Percentiles rank a stretch among this genome's conserved stretches.
Conservation (phyloP, 2,113 vertebrate genomes). For the Entomyzon cyanotis region DNA sequence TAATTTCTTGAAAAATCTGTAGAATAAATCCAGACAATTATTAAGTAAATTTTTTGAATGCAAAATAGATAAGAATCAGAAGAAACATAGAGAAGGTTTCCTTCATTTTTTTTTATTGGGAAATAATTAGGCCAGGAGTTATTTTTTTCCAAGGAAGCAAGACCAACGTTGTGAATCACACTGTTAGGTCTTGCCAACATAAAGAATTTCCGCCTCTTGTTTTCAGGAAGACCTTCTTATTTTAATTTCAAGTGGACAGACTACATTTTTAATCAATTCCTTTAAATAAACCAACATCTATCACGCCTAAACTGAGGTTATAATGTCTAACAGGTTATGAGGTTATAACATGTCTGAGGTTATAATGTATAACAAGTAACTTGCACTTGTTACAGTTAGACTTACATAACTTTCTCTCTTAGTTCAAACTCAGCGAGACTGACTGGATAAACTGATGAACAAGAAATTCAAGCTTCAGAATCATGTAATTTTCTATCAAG, state of each 20-base stretch:
- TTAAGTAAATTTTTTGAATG: background rate
- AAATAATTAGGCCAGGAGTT: background rate
- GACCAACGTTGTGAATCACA: background rate
- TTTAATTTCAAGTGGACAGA: background rate
- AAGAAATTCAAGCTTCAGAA: background rate
- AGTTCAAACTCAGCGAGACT: background rate
- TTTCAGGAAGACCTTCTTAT: background rate
- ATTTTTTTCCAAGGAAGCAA: background rate
- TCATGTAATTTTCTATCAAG: background rate
- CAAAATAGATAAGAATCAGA: background rate
- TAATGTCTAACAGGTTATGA: background rate
- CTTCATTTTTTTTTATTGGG: background rate
- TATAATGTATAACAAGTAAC: background rate
- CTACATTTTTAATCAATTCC: background rate
- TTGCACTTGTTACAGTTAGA: background rate
- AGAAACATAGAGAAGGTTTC: background rate
- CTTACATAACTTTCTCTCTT: background rate
- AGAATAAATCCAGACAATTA: background rate
- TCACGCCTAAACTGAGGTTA: background rate
- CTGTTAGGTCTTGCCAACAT: background rate
- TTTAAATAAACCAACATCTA: background rate
- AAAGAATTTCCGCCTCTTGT: background rate
- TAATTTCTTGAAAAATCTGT: background rate
- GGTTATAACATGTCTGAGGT: background rate
- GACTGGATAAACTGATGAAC: background rate